Conservation (phyloP, 1,140 invertebrate genomes). For the Dendroctonus ponderosae region DNA sequence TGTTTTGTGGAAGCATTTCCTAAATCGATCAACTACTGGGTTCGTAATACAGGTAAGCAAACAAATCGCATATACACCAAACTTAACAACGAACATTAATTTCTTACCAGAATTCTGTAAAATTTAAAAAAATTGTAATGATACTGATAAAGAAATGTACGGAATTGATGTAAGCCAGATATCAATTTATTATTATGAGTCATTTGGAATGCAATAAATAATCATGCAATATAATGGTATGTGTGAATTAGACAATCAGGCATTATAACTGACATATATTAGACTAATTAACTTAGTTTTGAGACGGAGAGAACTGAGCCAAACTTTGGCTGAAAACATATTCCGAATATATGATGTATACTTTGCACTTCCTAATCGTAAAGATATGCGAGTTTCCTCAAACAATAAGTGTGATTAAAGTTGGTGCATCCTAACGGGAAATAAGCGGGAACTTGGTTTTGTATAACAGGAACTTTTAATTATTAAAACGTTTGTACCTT, state of each 20-base stretch:
- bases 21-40: constrained; percentile 87
- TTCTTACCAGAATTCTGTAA: too few species aligned
- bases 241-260: constrained; percentile 22
- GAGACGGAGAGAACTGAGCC: constrained; percentile 17
- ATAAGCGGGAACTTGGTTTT: too few species aligned
- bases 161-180: too few species aligned
- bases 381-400: constrained; percentile 13
- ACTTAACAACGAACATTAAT: too few species aligned
- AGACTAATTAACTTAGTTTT: constrained; percentile 32
- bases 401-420: constrained; percentile 19
- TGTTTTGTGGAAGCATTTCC: constrained; percentile 88
- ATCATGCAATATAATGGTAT: neutral
- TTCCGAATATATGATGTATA: constrained; percentile 21
- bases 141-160: too few species aligned
- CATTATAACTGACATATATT: constrained; percentile 30
- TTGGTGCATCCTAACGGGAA: neutral
- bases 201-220: too few species aligned
- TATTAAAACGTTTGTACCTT: too few species aligned
- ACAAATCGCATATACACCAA: too few species aligned
- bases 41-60: constrained; percentile 69
- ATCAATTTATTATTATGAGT: too few species aligned
- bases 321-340: constrained; percentile 26
- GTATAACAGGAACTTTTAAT: too few species aligned
- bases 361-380: constrained; percentile 16
- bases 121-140: too few species aligned